Percentiles rank a stretch among this genome's conserved stretches.
phyloP scores from a whole-genome alignment of 2,797 vertebrate genomes.

The Heterohyrax brucei region DNA sequence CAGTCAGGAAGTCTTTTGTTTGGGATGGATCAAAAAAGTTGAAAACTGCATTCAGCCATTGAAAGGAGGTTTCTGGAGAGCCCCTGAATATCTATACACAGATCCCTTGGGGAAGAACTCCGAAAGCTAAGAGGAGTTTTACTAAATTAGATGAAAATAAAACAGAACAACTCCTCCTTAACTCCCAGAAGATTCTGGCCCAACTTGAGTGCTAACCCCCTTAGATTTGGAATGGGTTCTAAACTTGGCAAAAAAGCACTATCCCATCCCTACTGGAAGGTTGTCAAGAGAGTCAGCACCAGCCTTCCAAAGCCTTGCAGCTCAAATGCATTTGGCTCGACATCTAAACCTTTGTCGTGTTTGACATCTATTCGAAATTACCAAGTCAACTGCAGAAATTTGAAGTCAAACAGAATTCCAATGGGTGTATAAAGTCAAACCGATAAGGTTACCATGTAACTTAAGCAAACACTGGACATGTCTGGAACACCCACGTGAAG shows the following conservation, averaged over 20 bases:
- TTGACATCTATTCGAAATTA: slow-evolving; percentile 84
- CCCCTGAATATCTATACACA: slow-evolving; percentile 20
- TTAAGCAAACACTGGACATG: background rate
- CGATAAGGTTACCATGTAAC: slow-evolving; percentile 35
- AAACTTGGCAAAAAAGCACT: slow-evolving; percentile 73
- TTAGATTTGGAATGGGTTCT: slow-evolving; percentile 79
- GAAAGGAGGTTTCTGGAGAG: slow-evolving; percentile 65
- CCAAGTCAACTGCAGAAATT: slow-evolving; percentile 67
- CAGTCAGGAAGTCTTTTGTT: background rate
- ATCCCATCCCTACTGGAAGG: slow-evolving; percentile 78
- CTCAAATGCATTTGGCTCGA: slow-evolving; percentile 76
- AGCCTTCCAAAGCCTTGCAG: slow-evolving; percentile 80
- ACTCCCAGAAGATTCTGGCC: slow-evolving; percentile 63
- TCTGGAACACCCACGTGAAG: background rate
- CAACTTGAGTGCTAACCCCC: slow-evolving; percentile 61
- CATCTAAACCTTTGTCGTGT: slow-evolving; percentile 78
- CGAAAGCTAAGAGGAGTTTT: slow-evolving; percentile 74
- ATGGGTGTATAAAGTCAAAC: background rate
- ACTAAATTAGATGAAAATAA: slow-evolving; percentile 80
- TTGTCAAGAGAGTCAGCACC: slow-evolving; percentile 78
- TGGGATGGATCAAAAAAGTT: background rate
- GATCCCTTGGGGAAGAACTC: slow-evolving; percentile 63
- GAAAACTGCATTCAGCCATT: slow-evolving; percentile 31
- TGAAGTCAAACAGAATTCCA: slow-evolving; percentile 43
- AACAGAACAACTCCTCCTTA: slow-evolving; percentile 50